A percentile compares a stretch with the other conserved stretches of the same genome.
phyloP scores from a whole-genome alignment of 53 echinoderm and acorn worm species.

The Luidia sarsii region DNA sequence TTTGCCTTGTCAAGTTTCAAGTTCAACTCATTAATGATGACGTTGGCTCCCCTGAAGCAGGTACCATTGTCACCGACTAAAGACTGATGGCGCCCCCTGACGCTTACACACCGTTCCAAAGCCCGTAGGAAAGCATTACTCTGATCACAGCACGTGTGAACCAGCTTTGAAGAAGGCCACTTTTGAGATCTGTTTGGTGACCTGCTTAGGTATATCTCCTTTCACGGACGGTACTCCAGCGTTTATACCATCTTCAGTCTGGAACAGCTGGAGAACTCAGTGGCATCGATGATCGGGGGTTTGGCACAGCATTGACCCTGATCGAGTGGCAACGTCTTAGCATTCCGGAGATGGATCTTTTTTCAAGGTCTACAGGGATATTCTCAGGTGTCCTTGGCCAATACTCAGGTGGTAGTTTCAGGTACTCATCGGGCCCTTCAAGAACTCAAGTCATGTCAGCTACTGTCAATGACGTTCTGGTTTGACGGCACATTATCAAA shows the following conservation, averaged over 20 bases:
- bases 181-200: too few relatives aligned
- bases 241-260: too few relatives aligned
- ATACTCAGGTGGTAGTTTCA: too few relatives aligned
- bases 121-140: conserved; percentile 77
- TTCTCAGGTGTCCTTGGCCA: conserved; percentile 77
- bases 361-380: conserved; percentile 45
- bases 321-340: conserved; percentile 58
- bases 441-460: conserved; percentile 66
- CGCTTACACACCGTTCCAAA: conserved; percentile 66
- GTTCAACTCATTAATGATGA: conserved; percentile 71
- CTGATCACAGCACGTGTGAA: conserved; percentile 62
- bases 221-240: too few relatives aligned
- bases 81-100: conserved; percentile 62
- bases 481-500: conserved; percentile 60
- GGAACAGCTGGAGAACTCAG: too few relatives aligned
- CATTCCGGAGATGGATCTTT: conserved; percentile 69
- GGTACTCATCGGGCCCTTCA: too few relatives aligned
- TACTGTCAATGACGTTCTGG: conserved; percentile 67
- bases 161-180: too few relatives aligned
- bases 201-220: too few relatives aligned
- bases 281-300: too few relatives aligned
- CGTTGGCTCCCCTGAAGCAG: conserved; percentile 72
- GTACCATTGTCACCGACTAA: conserved; percentile 72
- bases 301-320: too few relatives aligned
- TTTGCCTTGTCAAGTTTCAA: conserved; percentile 59